These are phyloP conservation scores for Nasonia longicornis DNA, from an alignment of 1,140 invertebrate species.

Conservation along the genomic window DNA sequence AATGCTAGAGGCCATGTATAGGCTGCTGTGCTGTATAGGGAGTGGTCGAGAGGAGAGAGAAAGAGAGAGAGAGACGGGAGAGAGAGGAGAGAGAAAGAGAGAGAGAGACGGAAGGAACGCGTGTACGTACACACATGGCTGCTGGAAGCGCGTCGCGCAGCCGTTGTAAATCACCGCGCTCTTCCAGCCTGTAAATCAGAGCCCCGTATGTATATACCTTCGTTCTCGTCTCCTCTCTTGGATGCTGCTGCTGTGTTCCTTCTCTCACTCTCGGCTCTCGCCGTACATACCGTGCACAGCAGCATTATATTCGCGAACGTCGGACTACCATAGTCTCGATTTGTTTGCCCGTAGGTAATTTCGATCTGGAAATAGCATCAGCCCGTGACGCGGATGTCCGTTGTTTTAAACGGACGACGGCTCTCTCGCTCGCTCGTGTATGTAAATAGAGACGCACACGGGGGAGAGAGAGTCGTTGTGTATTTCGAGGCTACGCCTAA, in stretches of 20 bases:
- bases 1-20: constrained; percentile 24
- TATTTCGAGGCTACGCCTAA: background rate
- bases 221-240: constrained; percentile 7
- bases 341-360: background rate
- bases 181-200: constrained; percentile 39
- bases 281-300: background rate
- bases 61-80: too few species aligned
- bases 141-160: background rate
- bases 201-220: background rate
- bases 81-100: too few species aligned
- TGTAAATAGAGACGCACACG: background rate
- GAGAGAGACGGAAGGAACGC: background rate
- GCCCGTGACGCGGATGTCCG: background rate
- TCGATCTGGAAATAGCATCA: background rate
- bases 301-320: background rate
- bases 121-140: background rate
- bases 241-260: background rate
- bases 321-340: background rate
- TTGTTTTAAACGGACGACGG: background rate
- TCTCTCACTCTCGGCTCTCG: background rate
- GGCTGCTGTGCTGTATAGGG: background rate
- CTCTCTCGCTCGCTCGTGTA: background rate
- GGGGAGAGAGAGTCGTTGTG: background rate
- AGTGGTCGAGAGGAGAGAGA: constrained; percentile 4
- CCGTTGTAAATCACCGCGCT: constrained; percentile 31